Base-by-base conservation (phyloP, 2,888 invertebrate species). In the Invenusta paracnida region DNA sequence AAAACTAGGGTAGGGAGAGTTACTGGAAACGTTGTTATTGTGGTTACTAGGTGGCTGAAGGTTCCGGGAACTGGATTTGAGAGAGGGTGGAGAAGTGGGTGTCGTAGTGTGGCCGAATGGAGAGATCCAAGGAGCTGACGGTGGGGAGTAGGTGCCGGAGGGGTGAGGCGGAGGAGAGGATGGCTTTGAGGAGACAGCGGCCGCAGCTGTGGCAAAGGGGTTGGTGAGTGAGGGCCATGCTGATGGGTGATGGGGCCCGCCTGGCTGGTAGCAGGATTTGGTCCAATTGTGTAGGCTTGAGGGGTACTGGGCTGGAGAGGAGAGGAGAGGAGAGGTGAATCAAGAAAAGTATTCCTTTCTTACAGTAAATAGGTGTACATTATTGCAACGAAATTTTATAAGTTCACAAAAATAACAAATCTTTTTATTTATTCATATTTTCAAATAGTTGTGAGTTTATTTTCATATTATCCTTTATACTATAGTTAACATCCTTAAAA, bases 261-360 rank as follows among this genome's bases (percentile, higher is more conserved):
- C 73, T 13, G 11, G 11, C 2, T 73, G 2, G 82, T 82, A 82
- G 82, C 82, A 82, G 82, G 82, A 30, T 29, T 82, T n/a, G n/a
- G n/a, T 82, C 82, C 82, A 82, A 13, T 17, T 30, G 82, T 29
- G 31, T 1, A 82, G 31, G 31, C 30, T 29, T 11, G 82, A 82
- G 23, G 82, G 82, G 27, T 82, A 82, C 31, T 82, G 82, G 29
- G 25, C 82, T 82, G 82, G 13, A 82, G 2, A 17, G 29, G 29
- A 27, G 28, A 27, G 23, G n/a, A n/a, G 66, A 66, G 66, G n/a
- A 66, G 66, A 66, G 66, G n/a, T n/a, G n/a, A n/a, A n/a, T n/a
- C n/a, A n/a, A n/a, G n/a, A n/a, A n/a, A n/a, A n/a, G n/a, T n/a
- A n/a, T n/a, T n/a, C n/a, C n/a, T n/a, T n/a, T n/a, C n/a, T n/a